Evolutionary conservation across 2,113 vertebrate species (phyloP).

Genomic region (Oreochromis niloticus): DNA sequence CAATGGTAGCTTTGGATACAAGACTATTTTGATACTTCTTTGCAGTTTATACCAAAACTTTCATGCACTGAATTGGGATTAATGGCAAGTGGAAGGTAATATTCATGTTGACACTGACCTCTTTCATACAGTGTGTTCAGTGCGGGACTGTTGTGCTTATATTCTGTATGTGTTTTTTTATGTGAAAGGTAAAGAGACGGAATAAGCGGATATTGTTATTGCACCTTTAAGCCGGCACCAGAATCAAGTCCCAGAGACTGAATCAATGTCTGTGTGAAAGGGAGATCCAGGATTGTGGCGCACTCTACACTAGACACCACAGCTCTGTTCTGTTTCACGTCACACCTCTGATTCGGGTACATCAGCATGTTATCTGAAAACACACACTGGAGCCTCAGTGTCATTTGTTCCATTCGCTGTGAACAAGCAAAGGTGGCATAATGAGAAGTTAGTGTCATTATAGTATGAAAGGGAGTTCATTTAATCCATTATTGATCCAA

Average conservation of each 20-base stretch:
- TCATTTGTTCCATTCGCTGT: neutral
- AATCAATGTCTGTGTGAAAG: neutral
- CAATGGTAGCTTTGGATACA: neutral
- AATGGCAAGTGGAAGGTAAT: neutral
- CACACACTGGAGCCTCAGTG: neutral
- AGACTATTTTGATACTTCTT: neutral
- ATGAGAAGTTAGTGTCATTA: neutral
- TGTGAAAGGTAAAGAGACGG: neutral
- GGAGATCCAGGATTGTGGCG: neutral
- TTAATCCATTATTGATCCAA: neutral
- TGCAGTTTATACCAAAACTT: neutral
- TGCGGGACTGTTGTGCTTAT: neutral
- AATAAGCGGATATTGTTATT: neutral
- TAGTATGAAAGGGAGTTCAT: neutral
- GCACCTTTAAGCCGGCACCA: neutral
- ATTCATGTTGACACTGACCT: neutral
- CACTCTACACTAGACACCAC: neutral
- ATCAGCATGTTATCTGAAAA: neutral
- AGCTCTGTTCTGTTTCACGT: neutral
- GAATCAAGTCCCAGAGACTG: neutral
- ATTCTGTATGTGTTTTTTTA: neutral
- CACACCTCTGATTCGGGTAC: neutral
- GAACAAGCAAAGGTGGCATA: neutral
- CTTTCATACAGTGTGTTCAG: neutral
- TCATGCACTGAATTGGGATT: neutral